Percentiles rank a stretch among this genome's conserved stretches.
Conservation (phyloP, 2,888 invertebrate species). For the Caenorhabditis angaria region DNA sequence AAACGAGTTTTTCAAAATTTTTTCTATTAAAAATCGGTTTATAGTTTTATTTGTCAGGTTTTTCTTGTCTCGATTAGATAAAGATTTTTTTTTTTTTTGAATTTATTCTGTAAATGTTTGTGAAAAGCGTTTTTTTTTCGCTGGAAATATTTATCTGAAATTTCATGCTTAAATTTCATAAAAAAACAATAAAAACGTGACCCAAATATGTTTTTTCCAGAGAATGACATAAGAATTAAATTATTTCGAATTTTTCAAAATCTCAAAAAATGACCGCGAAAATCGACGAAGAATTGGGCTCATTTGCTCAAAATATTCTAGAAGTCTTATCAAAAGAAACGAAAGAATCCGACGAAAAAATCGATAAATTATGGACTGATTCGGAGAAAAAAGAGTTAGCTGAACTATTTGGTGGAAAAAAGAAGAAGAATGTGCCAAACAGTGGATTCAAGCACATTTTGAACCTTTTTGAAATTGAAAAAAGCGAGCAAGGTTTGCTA, state of each 20-base stretch:
- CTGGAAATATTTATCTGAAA: too few species aligned
- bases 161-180: not conserved
- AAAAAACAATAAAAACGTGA: too few species aligned
- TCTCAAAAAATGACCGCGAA: too few species aligned
- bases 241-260: not conserved
- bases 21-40: too few species aligned
- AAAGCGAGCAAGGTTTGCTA: slow-evolving; percentile 35
- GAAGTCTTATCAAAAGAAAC: not conserved
- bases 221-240: not conserved
- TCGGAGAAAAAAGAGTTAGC: slow-evolving; percentile 30
- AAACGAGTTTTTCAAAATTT: not conserved
- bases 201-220: too few species aligned
- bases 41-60: too few species aligned
- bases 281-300: too few species aligned
- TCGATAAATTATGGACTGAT: slow-evolving; percentile 29
- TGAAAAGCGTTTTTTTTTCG: not conserved
- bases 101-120: not conserved
- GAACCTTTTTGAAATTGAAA: slow-evolving; percentile 26
- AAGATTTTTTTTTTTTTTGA: not conserved
- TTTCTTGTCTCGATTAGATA: too few species aligned
- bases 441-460: slow-evolving; percentile 36
- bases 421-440: slow-evolving; percentile 11
- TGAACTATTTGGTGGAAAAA: slow-evolving; percentile 36
- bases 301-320: too few species aligned
- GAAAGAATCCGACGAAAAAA: slow-evolving; percentile 1